Evolutionary conservation across 2,888 invertebrate genomes (phyloP), one percentile per base, ranked within the genome.

Genomic region (Hemithea aestivaria): DNA sequence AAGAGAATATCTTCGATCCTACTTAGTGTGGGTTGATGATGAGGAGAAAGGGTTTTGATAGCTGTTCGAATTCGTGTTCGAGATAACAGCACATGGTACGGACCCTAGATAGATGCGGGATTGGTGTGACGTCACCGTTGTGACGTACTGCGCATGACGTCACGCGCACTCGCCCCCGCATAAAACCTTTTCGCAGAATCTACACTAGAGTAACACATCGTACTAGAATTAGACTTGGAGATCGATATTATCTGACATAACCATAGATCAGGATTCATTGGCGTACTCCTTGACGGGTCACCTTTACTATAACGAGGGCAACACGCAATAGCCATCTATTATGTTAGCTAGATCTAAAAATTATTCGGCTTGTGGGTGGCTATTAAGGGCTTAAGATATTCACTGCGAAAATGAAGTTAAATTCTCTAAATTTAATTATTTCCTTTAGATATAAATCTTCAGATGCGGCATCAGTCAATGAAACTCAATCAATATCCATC

Each of bases 121-220:
- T 20, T 40, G 8, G 20, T 20, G 38, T 68, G 67, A 72, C 71
- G 72, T 71, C 65, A 64, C 40, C 27, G 30, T 34, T 36, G 53
- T 72, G 71, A 72, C 66, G 67, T 60, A 57, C 62, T 63, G 66
- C 66, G 73, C 63, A 69, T 67, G 69, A 71, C 71, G 70, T 72
- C 64, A 65, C 55, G 54, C 54, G 58, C 45, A 41, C 23, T 38
- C 39, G 28, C 21, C 34, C 23, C 33, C 35, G 28, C 33, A 33
- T 31, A 35, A 42, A 41, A 27, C 21, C 21, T 35, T 41, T 37
- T 35, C 22, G 22, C 20, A 35, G 32, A 36, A 45, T 32, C 33
- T 43, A 37, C 40, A 35, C 27, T 37, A 28, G 11, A 38, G 10
- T 22, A 25, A 30, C 30, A 21, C 22, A 30, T 16, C 16, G 24